A percentile compares a stretch with the other conserved stretches of the same genome.
Evolutionary conservation across 2,888 invertebrate species (phyloP).

Genomic region (Ophion slaviceki): DNA sequence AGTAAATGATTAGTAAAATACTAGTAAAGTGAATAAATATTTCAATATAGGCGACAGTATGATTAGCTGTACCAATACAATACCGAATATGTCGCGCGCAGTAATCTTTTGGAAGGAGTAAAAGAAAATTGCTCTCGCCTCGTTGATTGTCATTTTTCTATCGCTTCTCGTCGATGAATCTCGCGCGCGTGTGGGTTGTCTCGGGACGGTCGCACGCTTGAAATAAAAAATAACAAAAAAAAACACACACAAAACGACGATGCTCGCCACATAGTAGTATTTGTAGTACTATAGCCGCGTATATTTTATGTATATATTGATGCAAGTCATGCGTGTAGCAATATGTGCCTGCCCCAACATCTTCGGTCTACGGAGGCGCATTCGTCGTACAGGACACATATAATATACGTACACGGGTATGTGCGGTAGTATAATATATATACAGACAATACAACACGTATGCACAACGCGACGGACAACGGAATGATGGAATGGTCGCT

Average conservation of each 20-base stretch:
- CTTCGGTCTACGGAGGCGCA: constrained; percentile 18
- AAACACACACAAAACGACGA: background rate
- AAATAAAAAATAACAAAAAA: background rate
- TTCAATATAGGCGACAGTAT: no score
- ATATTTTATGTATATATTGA: constrained; percentile 30
- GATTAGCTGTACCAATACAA: background rate
- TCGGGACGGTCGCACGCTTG: background rate
- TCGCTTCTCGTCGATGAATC: background rate
- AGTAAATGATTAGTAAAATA: no score
- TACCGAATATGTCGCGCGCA: background rate
- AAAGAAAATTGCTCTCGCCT: background rate
- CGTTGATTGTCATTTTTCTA: background rate
- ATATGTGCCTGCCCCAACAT: constrained; percentile 50
- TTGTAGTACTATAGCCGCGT: constrained; percentile 40
- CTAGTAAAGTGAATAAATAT: no score
- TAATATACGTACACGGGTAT: background rate
- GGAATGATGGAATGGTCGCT: background rate
- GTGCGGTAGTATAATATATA: no score
- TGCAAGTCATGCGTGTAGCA: constrained; percentile 29
- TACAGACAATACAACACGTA: no score
- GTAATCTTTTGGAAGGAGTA: background rate
- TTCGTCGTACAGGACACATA: background rate
- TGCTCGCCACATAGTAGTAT: constrained; percentile 12
- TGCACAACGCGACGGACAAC: background rate
- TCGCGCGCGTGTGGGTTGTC: background rate